Evolutionary conservation across 2,888 invertebrate genomes (phyloP), one percentile per base, ranked within the genome.

Genomic region (Pseudococcus jackbeardsleyi): DNA sequence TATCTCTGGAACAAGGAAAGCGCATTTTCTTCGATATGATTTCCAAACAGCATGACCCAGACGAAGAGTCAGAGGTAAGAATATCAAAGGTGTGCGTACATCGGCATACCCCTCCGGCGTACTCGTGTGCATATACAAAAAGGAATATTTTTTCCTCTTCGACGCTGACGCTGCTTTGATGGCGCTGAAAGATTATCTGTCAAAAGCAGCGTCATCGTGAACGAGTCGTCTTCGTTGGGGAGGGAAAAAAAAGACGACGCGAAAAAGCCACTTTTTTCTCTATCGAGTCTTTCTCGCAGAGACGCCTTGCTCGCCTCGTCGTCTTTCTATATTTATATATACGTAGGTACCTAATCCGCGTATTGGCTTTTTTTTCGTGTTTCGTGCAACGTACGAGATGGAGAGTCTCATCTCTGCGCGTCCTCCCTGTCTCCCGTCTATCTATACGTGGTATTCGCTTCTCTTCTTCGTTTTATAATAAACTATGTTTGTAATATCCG

Each of bases 261-360:
- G 72, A 72, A 79, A 79, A 79, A 79, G 79, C 79, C 79, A 79
- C 79, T 79, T 79, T 79, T 79, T 79, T 79, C 79, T 46, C n/a
- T 79, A 79, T 42, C 79, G 19, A 26, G 68, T 64, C 64, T 64
- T 64, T 15, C 15, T 50, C 50, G 50, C 15, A 12, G 12, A 33
- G 26, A 33, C 50, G 12, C 15, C 59, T n/a, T 59, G 19, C 12
- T 68, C 68, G 68, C 26, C 26, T 42, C 17, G 26, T 42, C 17
- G 26, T n/a, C 42, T 42, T 46, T 17, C 42, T 79, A n/a, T 79
- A 72, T 26, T 3, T 72, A 15, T 72, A 15, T 33, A 9, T 72
- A 26, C 22, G 68, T 33, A 33, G 26, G 26, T 33, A 33, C 26
- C 26, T 72, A 79, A 79, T 79, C 79, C 79, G 42, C 42, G 42